A percentile compares a stretch with the other conserved stretches of the same genome.
Conservation (phyloP, 1,140 invertebrate genomes). For the Idris sp. region DNA sequence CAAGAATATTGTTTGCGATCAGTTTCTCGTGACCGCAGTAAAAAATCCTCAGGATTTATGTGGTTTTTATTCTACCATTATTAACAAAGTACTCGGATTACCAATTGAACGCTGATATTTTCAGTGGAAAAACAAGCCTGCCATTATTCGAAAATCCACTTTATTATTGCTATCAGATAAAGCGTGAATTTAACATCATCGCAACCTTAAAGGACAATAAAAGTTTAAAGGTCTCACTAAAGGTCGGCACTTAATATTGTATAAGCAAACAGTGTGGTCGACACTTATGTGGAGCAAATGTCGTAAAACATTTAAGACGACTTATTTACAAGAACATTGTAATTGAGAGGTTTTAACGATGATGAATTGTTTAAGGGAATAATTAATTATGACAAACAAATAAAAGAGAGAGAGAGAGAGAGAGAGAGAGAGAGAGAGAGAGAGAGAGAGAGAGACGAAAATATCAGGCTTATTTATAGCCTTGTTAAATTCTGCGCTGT, state of each 20-base stretch:
- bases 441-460: slow-evolving; percentile 12
- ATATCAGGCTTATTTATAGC: slow-evolving; percentile 33
- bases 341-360: neutral
- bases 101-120: slow-evolving; percentile 47
- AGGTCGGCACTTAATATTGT: slow-evolving; percentile 44
- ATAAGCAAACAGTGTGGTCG: slow-evolving; percentile 1
- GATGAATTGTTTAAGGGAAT: neutral
- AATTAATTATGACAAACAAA: slow-evolving; percentile 18
- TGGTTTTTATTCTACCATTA: slow-evolving; percentile 56
- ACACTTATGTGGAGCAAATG: slow-evolving; percentile 10
- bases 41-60: slow-evolving; percentile 65
- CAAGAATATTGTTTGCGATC: slow-evolving; percentile 62
- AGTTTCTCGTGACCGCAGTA: slow-evolving; percentile 60
- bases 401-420: slow-evolving; percentile 3
- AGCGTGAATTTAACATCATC: slow-evolving; percentile 15
- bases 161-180: slow-evolving; percentile 54
- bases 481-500: slow-evolving; percentile 9
- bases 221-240: slow-evolving; percentile 52
- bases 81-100: slow-evolving; percentile 60
- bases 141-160: slow-evolving; percentile 48
- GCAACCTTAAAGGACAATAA: slow-evolving; percentile 40
- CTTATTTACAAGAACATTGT: neutral
- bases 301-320: neutral
- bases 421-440: neutral
- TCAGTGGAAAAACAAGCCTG: slow-evolving; percentile 42